Evolutionary conservation across 2,888 invertebrate species (phyloP).

Genomic region (Parnassius glacialis): DNA sequence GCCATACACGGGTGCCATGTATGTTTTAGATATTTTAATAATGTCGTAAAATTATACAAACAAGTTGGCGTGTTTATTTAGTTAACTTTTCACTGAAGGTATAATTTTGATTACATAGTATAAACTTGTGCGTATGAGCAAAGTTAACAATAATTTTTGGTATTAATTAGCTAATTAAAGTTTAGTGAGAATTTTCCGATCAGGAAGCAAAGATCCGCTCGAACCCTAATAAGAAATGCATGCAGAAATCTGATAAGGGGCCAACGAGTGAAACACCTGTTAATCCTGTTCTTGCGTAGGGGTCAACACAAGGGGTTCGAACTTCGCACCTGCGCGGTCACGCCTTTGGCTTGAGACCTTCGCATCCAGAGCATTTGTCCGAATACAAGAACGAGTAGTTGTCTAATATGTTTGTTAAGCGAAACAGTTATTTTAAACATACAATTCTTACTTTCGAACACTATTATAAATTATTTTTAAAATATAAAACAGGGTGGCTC

Average conservation of each 20-base stretch:
- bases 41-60: neutral
- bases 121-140: too few relatives aligned
- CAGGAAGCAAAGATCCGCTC: conserved; percentile 1
- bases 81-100: neutral
- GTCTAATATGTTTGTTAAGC: too few relatives aligned
- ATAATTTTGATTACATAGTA: neutral
- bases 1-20: neutral
- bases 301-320: conserved; percentile 22
- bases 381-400: too few relatives aligned
- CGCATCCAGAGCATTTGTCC: neutral
- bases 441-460: too few relatives aligned
- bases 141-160: too few relatives aligned
- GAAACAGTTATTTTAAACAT: too few relatives aligned
- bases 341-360: neutral
- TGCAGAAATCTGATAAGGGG: conserved; percentile 27
- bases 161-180: neutral
- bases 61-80: neutral
- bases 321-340: conserved; percentile 19
- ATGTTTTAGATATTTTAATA: neutral
- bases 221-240: conserved; percentile 23
- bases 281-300: conserved; percentile 20
- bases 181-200: conserved; percentile 14
- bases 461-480: too few relatives aligned
- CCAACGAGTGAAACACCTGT: conserved; percentile 25
- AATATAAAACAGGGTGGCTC: too few relatives aligned